Percentiles rank a stretch among this genome's conserved stretches.
phyloP scores from a whole-genome alignment of 2,113 vertebrate genomes.

The Cisticola juncidis region DNA sequence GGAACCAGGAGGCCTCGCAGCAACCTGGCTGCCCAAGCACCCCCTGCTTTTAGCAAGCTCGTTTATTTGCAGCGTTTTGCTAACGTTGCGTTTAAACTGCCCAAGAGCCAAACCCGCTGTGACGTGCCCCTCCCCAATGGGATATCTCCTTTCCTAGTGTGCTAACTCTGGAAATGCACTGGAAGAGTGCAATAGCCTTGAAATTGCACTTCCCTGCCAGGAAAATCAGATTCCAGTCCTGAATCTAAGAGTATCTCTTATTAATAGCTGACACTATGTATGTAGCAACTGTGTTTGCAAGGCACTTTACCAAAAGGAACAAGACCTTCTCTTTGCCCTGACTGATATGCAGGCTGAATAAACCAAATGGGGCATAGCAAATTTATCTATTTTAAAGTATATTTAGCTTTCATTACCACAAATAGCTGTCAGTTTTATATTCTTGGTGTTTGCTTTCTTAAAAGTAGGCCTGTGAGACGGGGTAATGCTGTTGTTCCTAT shows the following conservation, averaged over 20 bases:
- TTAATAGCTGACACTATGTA: background rate
- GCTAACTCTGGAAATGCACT: conserved; percentile 4
- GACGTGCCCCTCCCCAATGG: conserved; percentile 5
- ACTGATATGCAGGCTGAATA: background rate
- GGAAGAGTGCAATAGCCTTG: conserved; percentile 25
- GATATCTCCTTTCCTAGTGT: conserved; percentile 13
- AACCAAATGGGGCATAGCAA: background rate
- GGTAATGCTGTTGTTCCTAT: background rate
- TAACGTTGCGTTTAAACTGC: background rate
- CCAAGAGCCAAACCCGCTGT: background rate
- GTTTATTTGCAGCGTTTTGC: conserved; percentile 35
- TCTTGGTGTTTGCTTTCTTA: background rate
- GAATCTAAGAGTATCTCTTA: background rate
- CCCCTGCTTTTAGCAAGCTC: conserved; percentile 26
- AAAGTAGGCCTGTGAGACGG: background rate
- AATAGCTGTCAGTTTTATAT: background rate
- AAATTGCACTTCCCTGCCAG: conserved; percentile 29
- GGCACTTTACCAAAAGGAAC: background rate
- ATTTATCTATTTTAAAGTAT: background rate
- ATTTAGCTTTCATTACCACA: background rate
- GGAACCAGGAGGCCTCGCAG: background rate
- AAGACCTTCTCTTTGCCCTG: background rate
- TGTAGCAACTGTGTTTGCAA: background rate
- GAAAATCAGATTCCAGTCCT: conserved; percentile 25
- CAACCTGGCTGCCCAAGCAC: background rate